Conservation (phyloP, 2,113 vertebrate genomes). For the Tenebrosternarchus preto region DNA sequence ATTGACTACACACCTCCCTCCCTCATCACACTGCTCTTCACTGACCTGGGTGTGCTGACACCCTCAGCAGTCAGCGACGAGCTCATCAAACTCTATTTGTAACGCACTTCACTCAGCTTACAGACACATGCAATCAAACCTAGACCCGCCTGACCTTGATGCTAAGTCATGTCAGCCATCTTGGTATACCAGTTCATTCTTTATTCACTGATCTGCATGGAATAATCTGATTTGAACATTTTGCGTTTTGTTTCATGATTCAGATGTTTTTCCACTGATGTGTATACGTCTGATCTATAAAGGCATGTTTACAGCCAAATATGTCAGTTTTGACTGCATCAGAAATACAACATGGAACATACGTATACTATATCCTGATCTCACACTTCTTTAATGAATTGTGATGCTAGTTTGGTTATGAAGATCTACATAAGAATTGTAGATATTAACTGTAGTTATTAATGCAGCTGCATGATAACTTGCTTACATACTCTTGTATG, state of each 20-base stretch:
- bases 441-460: too few species aligned
- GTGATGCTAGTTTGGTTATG: too few species aligned
- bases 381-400: too few species aligned
- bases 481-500: too few species aligned
- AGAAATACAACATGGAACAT: not conserved
- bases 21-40: constrained; percentile 92
- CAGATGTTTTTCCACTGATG: not conserved
- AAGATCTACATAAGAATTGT: too few species aligned
- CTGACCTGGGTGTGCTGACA: constrained; percentile 92
- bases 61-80: constrained; percentile 96
- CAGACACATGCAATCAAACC: constrained; percentile 11
- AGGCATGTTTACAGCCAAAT: not conserved
- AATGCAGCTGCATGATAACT: too few species aligned
- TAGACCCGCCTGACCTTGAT: constrained; percentile 19
- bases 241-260: not conserved
- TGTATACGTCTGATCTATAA: not conserved
- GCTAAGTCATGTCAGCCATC: not conserved
- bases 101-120: constrained; percentile 39
- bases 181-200: not conserved
- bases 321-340: not conserved
- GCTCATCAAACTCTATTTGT: constrained; percentile 97
- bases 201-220: not conserved
- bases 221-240: not conserved
- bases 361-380: not conserved
- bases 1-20: constrained; percentile 95